These are phyloP conservation scores for Gallinago paraguaiae DNA, from an alignment of 2,113 vertebrate genomes.

Conservation along the genomic window DNA sequence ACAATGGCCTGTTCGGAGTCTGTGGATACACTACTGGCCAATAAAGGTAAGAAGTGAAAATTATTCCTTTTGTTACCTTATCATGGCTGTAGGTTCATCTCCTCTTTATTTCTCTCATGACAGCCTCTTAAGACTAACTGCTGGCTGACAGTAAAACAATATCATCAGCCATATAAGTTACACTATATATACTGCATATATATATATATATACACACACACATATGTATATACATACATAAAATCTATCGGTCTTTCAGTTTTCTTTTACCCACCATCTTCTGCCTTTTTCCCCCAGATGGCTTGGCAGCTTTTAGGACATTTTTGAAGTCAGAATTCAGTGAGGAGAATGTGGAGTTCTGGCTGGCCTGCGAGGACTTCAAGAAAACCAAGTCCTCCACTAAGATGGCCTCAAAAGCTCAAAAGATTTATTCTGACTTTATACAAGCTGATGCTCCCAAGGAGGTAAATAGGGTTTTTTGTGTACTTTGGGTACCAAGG, in stretches of 20 bases:
- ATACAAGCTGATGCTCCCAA: slow-evolving; percentile 86
- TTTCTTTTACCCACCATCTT: background rate
- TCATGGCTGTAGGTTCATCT: background rate
- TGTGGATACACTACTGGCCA: slow-evolving; percentile 87
- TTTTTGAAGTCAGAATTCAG: slow-evolving; percentile 95
- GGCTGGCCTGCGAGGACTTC: slow-evolving; percentile 92
- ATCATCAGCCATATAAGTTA: background rate
- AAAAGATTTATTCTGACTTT: slow-evolving; percentile 87
- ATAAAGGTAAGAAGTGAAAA: slow-evolving; percentile 84
- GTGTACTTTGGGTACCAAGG: background rate
- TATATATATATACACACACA: rapidly evolving
- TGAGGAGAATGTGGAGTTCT: slow-evolving; percentile 96
- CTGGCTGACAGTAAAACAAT: background rate
- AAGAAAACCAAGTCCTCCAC: slow-evolving; percentile 85
- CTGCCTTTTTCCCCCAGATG: slow-evolving; percentile 75
- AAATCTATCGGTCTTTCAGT: background rate
- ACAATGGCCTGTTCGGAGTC: slow-evolving; percentile 85
- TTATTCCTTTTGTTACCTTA: background rate
- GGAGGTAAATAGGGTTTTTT: slow-evolving; percentile 78
- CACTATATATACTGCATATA: too few relatives aligned
- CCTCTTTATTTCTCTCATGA: background rate
- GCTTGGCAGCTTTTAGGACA: slow-evolving; percentile 85
- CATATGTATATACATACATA: rapidly evolving
- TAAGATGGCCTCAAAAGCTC: slow-evolving; percentile 84
- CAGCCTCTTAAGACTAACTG: background rate